These are phyloP conservation scores for Champsocephalus esox DNA, from an alignment of 2,797 vertebrate genomes.

Conservation along the genomic window DNA sequence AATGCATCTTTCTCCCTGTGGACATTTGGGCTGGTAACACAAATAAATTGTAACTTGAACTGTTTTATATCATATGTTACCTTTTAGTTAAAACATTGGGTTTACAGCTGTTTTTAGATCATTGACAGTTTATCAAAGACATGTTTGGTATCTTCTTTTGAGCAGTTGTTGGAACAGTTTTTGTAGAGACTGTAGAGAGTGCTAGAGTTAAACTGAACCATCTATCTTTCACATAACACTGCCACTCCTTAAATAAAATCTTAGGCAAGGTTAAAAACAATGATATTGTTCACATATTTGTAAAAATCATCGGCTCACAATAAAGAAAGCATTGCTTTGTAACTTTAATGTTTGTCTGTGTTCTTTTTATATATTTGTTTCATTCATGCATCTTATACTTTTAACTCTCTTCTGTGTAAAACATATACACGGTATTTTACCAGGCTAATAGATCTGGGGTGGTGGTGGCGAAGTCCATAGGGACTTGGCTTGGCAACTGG, in stretches of 20 bases:
- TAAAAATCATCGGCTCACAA: background rate
- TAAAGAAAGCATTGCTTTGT: background rate
- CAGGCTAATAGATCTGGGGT: background rate
- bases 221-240: background rate
- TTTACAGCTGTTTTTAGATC: background rate
- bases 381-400: background rate
- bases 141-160: background rate
- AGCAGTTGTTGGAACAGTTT: constrained; percentile 1
- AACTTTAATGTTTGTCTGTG: background rate
- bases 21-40: background rate
- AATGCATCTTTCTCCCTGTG: background rate
- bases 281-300: background rate
- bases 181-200: background rate
- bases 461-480: too few species aligned
- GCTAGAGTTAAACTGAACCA: background rate
- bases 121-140: background rate
- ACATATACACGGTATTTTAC: background rate
- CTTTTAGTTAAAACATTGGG: background rate
- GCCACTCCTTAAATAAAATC: background rate
- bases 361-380: constrained; percentile 7
- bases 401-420: background rate
- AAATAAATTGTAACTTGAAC: too few species aligned
- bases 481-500: too few species aligned
- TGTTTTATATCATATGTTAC: background rate
- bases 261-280: background rate